Conservation (phyloP, 2,797 vertebrate species). For the Hydrophis major region DNA sequence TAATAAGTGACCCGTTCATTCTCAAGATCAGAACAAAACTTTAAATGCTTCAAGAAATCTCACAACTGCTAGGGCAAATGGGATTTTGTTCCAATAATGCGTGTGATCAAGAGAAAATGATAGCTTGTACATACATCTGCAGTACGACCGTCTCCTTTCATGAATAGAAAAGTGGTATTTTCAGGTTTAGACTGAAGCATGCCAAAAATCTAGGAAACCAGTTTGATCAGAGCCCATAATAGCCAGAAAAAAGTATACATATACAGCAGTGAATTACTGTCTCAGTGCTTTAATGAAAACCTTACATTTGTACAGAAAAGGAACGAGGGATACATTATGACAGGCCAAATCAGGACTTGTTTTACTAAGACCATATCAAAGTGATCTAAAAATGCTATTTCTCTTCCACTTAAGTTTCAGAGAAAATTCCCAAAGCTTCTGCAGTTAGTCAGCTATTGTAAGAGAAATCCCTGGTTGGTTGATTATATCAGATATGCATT, state of each 20-base stretch:
- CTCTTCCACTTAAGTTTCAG: neutral
- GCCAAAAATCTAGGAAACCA: neutral
- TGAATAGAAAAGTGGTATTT: neutral
- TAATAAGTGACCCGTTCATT: neutral
- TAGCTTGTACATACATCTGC: neutral
- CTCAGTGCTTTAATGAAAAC: neutral
- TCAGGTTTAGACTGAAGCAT: neutral
- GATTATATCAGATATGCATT: neutral
- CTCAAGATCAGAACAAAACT: neutral
- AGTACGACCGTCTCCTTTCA: neutral
- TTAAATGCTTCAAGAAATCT: neutral
- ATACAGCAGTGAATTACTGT: neutral
- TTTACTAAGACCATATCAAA: neutral
- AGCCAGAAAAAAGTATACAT: neutral
- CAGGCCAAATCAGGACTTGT: neutral
- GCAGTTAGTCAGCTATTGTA: neutral
- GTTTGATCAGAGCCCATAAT: neutral
- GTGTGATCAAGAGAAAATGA: neutral
- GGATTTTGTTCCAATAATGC: neutral
- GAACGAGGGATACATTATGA: neutral
- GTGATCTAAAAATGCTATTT: neutral
- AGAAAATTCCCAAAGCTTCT: neutral
- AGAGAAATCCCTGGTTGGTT: neutral
- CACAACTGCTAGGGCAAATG: neutral
- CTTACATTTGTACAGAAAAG: neutral